Evolutionary conservation across 2,888 invertebrate species (phyloP).

Genomic region (Tenthredo livida): DNA sequence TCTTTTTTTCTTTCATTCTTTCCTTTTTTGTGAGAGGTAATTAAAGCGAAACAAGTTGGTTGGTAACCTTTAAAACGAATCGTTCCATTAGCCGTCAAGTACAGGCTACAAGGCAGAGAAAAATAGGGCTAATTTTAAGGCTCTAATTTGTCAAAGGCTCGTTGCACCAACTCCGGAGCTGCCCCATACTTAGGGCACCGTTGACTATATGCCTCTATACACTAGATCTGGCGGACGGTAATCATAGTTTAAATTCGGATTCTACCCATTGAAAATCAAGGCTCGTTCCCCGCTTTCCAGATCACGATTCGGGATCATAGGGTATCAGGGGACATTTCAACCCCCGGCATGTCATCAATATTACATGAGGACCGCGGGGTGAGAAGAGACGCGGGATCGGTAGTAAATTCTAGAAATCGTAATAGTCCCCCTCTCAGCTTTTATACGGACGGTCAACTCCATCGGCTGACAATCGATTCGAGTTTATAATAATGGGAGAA

Average conservation of each 20-base stretch:
- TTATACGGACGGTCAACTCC: conserved; percentile 15
- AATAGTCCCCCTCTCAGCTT: background rate
- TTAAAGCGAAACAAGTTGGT: conserved; percentile 45
- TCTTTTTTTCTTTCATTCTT: background rate
- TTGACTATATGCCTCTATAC: conserved; percentile 59
- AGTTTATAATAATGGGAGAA: background rate
- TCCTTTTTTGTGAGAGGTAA: conserved; percentile 5
- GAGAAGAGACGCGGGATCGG: background rate
- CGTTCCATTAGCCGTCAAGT: conserved; percentile 52
- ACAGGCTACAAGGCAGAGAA: conserved; percentile 54
- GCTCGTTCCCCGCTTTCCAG: conserved; percentile 72
- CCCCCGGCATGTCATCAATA: conserved; percentile 76
- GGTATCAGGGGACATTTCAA: conserved; percentile 77
- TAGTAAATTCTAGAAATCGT: conserved; percentile 33
- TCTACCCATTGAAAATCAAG: conserved; percentile 78
- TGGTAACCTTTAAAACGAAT: conserved; percentile 50
- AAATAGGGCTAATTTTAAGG: conserved; percentile 74
- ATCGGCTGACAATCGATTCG: background rate
- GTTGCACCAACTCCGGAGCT: conserved; percentile 71
- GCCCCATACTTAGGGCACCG: conserved; percentile 74
- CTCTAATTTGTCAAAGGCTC: conserved; percentile 78
- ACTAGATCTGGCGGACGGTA: conserved; percentile 65
- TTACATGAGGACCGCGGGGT: conserved; percentile 71
- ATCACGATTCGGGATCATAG: conserved; percentile 52
- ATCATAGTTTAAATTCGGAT: conserved; percentile 78